Base-by-base conservation (phyloP, 2,888 invertebrate species). In the Polylopha cassiicola region DNA sequence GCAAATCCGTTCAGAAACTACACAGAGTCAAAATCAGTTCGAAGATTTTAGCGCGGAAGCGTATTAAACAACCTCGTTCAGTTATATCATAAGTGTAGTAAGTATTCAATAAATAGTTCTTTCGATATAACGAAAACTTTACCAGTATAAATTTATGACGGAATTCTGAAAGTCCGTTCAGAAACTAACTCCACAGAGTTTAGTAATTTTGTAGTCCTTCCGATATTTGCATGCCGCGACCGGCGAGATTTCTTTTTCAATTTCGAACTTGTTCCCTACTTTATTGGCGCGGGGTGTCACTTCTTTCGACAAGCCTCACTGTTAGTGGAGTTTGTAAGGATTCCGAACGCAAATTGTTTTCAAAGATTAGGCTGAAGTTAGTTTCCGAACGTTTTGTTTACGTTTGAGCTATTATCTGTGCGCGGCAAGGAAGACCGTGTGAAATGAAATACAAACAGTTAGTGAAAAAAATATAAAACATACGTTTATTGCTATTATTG, bases 241-340 rank as follows among this genome's bases (percentile, higher is more conserved):
- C 65, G 58, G 59, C 68, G n/a, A n/a, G 68, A 73, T 67, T 81
- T 65, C 70, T 78, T 72, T 72, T 74, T 68, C 77, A 75, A 79
- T 78, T 80, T 73, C 68, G 49, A 73, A 75, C 70, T 78, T 75
- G 68, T 72, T 68, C 68, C 55, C 42, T 62, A 64, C 64, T 76
- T 77, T 80, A 78, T 78, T 76, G 73, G 65, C 59, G 51, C 52
- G 52, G 55, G 39, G 43, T 46, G 46, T 46, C 46, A 46, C 38
- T 43, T 31, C 38, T 32, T 22, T 27, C 32, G 46, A 46, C 36
- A 41, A 34, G 39, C 39, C 34, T n/a, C 15, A 20, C 33, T 33
- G 39, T 41, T 41, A 45, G 46, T 48, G 43, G 58, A 68, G 58
- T 67, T 65, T 48, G 57, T 51, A 60, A 57, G 50, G 41, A 55